Percentiles rank a stretch among this genome's conserved stretches.
Conservation (phyloP, 2,888 invertebrate species). For the Dasysyrphus tricinctus region DNA sequence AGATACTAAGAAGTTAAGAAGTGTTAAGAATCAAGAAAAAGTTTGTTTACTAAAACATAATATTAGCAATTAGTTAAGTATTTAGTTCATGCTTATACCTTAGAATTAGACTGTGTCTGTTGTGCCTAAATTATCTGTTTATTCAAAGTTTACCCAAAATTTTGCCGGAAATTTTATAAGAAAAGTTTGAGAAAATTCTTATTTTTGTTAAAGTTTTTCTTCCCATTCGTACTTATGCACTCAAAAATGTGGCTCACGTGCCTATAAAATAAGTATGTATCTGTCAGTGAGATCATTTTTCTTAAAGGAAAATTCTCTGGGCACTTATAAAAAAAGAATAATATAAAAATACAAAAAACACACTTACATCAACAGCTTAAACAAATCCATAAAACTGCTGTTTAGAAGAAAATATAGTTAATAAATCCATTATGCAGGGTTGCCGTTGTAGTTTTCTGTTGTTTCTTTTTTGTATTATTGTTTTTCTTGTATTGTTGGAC, state of each 20-base stretch:
- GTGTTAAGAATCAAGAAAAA: too few relatives aligned
- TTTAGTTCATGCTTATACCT: too few relatives aligned
- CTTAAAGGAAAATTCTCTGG: constrained; percentile 58
- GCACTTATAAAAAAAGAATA: constrained; percentile 38
- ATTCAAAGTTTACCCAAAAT: too few relatives aligned
- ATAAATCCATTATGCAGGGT: constrained; percentile 39
- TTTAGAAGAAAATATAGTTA: constrained; percentile 9
- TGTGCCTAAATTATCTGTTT: too few relatives aligned
- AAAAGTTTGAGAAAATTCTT: background rate
- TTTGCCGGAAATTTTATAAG: too few relatives aligned
- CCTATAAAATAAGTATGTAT: constrained; percentile 53
- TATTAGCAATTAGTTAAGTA: too few relatives aligned
- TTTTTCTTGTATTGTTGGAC: background rate
- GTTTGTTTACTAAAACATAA: too few relatives aligned
- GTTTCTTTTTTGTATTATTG: constrained; percentile 1
- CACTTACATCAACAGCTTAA: background rate
- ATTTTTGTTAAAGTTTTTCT: background rate
- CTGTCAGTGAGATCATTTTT: constrained; percentile 71
- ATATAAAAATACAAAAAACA: background rate
- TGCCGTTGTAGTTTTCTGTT: background rate
- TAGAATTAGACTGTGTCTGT: too few relatives aligned
- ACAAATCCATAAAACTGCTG: constrained; percentile 21
- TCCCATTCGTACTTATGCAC: constrained; percentile 33
- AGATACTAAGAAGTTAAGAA: too few relatives aligned
- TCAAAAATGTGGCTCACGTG: constrained; percentile 31